A percentile compares a stretch with the other conserved stretches of the same genome.
phyloP scores from a whole-genome alignment of 2,113 vertebrate species.

The Tachycineta bicolor region DNA sequence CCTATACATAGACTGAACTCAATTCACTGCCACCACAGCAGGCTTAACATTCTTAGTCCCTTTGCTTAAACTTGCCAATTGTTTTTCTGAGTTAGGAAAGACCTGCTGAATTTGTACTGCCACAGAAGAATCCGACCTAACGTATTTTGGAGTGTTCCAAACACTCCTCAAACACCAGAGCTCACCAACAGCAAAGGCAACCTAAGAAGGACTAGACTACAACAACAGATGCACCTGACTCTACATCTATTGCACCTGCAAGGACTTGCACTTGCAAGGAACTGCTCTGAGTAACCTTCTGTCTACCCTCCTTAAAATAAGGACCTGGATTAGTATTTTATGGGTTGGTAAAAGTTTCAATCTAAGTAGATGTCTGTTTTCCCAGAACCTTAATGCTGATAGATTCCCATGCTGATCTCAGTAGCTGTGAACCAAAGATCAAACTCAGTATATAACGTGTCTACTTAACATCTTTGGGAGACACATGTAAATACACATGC shows the following conservation, averaged over 20 bases:
- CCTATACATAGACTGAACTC: background rate
- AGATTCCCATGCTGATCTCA: background rate
- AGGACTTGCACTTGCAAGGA: background rate
- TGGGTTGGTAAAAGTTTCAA: background rate
- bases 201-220: background rate
- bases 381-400: background rate
- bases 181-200: background rate
- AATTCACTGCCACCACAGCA: background rate
- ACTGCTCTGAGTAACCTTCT: background rate
- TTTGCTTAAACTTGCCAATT: background rate
- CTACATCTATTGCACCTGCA: background rate
- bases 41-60: background rate
- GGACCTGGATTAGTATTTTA: background rate
- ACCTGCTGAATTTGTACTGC: background rate
- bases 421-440: background rate
- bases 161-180: background rate
- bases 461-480: background rate
- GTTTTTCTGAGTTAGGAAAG: background rate
- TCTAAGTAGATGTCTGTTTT: background rate
- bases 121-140: background rate
- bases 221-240: background rate
- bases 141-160: background rate
- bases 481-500: fast-evolving
- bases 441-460: background rate
- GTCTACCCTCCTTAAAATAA: background rate